phyloP scores from a whole-genome alignment of 1,140 invertebrate genomes.

The Ptiloglossa arizonensis region DNA sequence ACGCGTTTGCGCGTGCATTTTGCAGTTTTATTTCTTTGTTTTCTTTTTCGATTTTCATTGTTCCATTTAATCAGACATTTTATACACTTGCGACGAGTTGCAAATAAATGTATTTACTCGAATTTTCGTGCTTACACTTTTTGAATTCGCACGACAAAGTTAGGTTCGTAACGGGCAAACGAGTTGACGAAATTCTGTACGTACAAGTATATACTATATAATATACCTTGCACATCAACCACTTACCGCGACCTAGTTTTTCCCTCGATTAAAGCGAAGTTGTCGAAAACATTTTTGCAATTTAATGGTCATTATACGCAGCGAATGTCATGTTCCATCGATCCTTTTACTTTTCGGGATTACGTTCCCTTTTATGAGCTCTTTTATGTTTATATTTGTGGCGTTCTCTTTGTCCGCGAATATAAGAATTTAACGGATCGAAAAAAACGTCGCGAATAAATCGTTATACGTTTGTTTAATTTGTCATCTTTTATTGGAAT shows the following conservation, averaged over 20 bases:
- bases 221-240: neutral
- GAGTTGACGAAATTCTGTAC: neutral
- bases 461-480: no score
- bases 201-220: no score
- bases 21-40: neutral
- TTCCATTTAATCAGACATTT: no score
- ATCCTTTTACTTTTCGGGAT: neutral
- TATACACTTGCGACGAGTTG: no score
- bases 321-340: rapidly evolving
- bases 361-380: neutral
- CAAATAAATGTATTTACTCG: no score
- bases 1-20: neutral
- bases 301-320: neutral
- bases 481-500: no score
- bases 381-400: neutral
- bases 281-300: slow-evolving; percentile 1
- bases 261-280: neutral
- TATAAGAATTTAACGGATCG: no score
- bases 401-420: no score
- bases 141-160: neutral
- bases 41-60: no score
- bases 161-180: neutral
- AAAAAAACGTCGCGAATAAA: no score
- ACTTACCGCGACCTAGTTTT: slow-evolving; percentile 28
- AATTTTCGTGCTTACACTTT: neutral